These are phyloP conservation scores for Brachymystax lenok DNA, from an alignment of 2,797 vertebrate species.

Conservation along the genomic window DNA sequence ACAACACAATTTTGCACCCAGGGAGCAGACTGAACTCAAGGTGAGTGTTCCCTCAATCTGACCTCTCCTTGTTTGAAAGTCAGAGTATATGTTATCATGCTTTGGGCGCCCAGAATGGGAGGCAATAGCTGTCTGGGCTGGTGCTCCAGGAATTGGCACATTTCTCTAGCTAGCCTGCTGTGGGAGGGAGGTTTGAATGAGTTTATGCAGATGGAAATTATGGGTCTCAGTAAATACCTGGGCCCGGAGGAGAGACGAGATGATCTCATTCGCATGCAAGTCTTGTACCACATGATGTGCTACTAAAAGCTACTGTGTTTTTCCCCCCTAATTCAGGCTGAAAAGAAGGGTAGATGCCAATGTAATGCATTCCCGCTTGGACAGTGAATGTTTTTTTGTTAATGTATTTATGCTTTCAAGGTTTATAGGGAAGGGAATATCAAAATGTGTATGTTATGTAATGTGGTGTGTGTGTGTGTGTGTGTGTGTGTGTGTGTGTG, in stretches of 20 bases:
- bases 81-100: slow-evolving; percentile 50
- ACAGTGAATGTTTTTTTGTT: too few species aligned
- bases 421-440: slow-evolving; percentile 47
- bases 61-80: slow-evolving; percentile 52
- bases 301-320: slow-evolving; percentile 34
- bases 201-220: slow-evolving; percentile 65
- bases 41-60: not conserved
- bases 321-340: slow-evolving; percentile 41
- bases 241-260: slow-evolving; percentile 59
- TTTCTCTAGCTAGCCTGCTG: slow-evolving; percentile 19
- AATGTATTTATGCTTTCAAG: slow-evolving; percentile 29
- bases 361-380: slow-evolving; percentile 13
- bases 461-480: slow-evolving; percentile 24
- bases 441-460: slow-evolving; percentile 42
- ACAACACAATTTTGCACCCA: not conserved
- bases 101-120: not conserved
- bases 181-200: slow-evolving; percentile 28
- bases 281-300: slow-evolving; percentile 37
- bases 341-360: slow-evolving; percentile 34
- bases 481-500: slow-evolving; percentile 27
- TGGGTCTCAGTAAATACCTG: slow-evolving; percentile 68
- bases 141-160: slow-evolving; percentile 38
- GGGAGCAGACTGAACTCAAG: not conserved
- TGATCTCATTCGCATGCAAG: slow-evolving; percentile 64
- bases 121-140: not conserved